Evolutionary conservation across 2,888 invertebrate species (phyloP), one percentile per base, ranked within the genome.

Genomic region (Aphodius sticticus): DNA sequence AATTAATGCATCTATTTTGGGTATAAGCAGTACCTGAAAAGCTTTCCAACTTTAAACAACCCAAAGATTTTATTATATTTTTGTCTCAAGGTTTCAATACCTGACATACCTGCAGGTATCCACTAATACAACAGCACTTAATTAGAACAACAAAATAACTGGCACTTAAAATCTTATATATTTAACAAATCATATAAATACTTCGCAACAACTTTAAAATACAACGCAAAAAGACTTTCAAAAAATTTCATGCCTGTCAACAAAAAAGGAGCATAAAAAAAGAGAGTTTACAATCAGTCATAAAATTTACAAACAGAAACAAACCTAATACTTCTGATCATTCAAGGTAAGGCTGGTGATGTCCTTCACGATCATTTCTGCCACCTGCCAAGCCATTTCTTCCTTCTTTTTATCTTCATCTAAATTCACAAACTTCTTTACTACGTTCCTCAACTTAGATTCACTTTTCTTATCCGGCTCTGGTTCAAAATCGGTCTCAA

Each of bases 351-450:
- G 92, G 88, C 93, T 96, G 70, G 97, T 97, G 81, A 99, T 95
- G 91, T 98, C 98, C 89, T 96, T 96, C 71, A 99, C 95, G 86
- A 99, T 99, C 96, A 97, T 97, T 90, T 97, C 96, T 36, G 99
- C 98, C 82, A 98, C 96, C 91, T 97, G 96, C 95, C 98, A 96
- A 6, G 99, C 99, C 92, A 98, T 95, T 89, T 98, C 98, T 89
- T 99, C 98, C 90, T 98, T 96, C 76, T 95, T 94, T 91, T 95
- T 96, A 85, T 96, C 95, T 87, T 96, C 95, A 78, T 95, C 96
- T 84, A 94, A 92, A 90, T 95, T 95, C 81, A 96, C 96, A 87
- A 97, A 92, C 87, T 94, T 94, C 86, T 93, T 94, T 81, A 97
- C 93, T 85, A 95, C 96, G 86, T 91, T 89, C 77, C 89, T 89